Percentiles rank a stretch among this genome's conserved stretches.
phyloP scores from a whole-genome alignment of 2,888 invertebrate genomes.

The Callyntrura guangdongensis region DNA sequence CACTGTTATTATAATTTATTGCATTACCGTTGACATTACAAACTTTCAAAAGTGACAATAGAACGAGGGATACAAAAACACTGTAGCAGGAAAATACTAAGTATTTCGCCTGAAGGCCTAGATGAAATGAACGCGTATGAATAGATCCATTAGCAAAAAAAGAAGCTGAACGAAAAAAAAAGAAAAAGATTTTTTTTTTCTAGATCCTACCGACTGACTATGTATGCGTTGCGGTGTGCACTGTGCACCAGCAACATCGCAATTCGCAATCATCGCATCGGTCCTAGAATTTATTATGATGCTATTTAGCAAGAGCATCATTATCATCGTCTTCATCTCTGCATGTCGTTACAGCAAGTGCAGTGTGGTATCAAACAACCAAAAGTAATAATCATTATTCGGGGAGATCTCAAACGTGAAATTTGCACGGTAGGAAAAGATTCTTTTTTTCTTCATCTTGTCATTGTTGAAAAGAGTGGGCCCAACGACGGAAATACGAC shows the following conservation, averaged over 20 bases:
- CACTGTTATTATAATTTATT: conserved; percentile 55
- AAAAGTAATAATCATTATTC: conserved; percentile 62
- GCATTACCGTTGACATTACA: conserved; percentile 54
- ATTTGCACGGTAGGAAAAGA: conserved; percentile 26
- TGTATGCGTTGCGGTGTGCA: background rate
- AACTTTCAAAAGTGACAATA: conserved; percentile 60
- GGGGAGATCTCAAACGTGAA: conserved; percentile 64
- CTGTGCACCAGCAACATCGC: background rate
- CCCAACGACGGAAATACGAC: conserved; percentile 50
- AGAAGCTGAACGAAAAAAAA: conserved; percentile 25
- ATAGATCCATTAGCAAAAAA: conserved; percentile 59
- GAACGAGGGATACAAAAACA: background rate
- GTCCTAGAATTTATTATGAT: conserved; percentile 54
- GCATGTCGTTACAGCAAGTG: conserved; percentile 9
- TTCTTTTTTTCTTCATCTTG: conserved; percentile 22
- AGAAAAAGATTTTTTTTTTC: background rate
- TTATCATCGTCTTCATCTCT: conserved; percentile 15
- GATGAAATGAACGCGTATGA: conserved; percentile 42
- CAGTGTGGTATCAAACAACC: conserved; percentile 24
- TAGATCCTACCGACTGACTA: background rate
- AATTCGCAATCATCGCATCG: no score
- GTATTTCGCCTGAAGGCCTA: conserved; percentile 38
- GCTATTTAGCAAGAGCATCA: conserved; percentile 50
- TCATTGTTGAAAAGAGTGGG: conserved; percentile 47
- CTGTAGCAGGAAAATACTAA: background rate